A percentile compares a stretch with the other conserved stretches of the same genome.
Conservation (phyloP, 2,888 invertebrate species). For the Ctenicera cuprea region DNA sequence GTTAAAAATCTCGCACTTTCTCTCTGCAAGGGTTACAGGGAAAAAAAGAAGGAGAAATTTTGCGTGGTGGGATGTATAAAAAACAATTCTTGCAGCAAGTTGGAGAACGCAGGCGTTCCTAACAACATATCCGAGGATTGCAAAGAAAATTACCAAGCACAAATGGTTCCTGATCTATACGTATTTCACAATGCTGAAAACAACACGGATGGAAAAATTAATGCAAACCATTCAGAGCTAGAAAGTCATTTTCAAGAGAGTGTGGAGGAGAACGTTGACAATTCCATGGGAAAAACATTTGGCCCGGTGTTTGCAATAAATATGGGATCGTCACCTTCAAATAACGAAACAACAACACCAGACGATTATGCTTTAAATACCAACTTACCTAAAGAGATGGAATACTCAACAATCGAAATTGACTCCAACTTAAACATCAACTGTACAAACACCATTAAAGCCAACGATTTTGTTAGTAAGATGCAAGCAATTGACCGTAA, state of each 20-base stretch:
- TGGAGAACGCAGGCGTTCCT: constrained; percentile 32
- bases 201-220: constrained; percentile 22
- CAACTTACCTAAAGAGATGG: constrained; percentile 66
- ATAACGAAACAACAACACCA: constrained; percentile 33
- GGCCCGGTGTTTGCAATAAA: constrained; percentile 41
- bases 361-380: constrained; percentile 54
- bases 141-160: constrained; percentile 69
- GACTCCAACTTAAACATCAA: constrained; percentile 62
- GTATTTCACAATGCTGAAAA: constrained; percentile 49
- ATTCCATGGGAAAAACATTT: constrained; percentile 29
- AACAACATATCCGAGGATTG: constrained; percentile 62
- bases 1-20: constrained; percentile 59
- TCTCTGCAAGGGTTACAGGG: constrained; percentile 58
- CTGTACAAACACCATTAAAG: constrained; percentile 61
- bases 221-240: constrained; percentile 17
- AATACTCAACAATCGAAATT: constrained; percentile 68
- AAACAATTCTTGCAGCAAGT: constrained; percentile 41
- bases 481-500: constrained; percentile 64
- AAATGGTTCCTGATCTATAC: constrained; percentile 69
- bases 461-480: constrained; percentile 61
- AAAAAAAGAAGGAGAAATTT: constrained; percentile 49
- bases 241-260: constrained; percentile 29
- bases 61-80: constrained; percentile 41
- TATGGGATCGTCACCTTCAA: constrained; percentile 36
- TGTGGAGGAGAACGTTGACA: constrained; percentile 24